These are phyloP conservation scores for Thysanoteuthis rhombus DNA, from an alignment of 2,888 invertebrate species.

Conservation along the genomic window DNA sequence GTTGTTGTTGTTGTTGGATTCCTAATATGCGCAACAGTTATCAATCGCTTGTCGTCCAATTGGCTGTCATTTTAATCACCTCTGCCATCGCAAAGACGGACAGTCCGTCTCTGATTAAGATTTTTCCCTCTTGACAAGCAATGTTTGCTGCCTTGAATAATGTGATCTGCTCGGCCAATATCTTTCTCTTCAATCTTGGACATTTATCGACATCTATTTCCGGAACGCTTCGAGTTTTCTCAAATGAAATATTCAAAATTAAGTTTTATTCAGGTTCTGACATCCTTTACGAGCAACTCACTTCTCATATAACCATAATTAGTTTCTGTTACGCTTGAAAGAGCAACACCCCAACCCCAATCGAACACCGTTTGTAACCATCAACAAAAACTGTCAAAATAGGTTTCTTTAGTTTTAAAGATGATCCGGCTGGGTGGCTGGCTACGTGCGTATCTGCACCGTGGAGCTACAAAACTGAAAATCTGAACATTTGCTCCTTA, in stretches of 20 bases:
- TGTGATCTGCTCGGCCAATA: not conserved
- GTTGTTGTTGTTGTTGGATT: no score
- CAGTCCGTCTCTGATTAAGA: not conserved
- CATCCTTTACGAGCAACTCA: not conserved
- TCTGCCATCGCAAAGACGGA: not conserved
- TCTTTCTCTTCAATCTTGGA: not conserved
- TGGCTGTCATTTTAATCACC: not conserved
- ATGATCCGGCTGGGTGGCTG: no score
- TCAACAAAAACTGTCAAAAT: no score
- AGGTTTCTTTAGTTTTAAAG: no score
- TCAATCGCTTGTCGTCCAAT: not conserved
- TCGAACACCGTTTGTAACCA: no score
- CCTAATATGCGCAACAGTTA: not conserved
- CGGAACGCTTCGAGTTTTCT: not conserved
- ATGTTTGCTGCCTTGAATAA: not conserved
- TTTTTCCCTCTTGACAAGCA: not conserved
- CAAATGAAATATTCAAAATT: not conserved
- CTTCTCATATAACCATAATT: not conserved
- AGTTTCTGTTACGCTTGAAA: not conserved
- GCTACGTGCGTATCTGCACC: no score
- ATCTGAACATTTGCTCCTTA: no score
- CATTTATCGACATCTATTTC: not conserved
- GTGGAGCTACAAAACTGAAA: no score
- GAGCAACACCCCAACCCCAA: no score
- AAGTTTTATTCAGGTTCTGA: not conserved